phyloP scores from a whole-genome alignment of 2,888 invertebrate genomes.

The Crematogaster levior region DNA sequence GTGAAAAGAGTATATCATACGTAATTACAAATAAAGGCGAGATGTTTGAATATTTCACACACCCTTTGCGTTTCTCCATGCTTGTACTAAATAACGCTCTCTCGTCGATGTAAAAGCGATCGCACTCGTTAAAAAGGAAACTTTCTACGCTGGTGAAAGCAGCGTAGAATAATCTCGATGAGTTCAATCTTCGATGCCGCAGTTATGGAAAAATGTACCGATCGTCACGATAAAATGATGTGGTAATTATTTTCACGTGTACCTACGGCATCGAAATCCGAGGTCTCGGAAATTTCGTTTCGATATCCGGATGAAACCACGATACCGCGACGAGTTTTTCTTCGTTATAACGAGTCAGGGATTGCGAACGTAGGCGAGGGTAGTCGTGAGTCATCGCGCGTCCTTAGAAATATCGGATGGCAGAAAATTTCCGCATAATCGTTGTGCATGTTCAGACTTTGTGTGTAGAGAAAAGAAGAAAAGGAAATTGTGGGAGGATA shows the following conservation, averaged over 20 bases:
- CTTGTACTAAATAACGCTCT: constrained; percentile 18
- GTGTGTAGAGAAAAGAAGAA: background rate
- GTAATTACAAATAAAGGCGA: constrained; percentile 12
- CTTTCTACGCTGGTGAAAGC: constrained; percentile 63
- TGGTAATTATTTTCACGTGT: background rate
- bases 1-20: background rate
- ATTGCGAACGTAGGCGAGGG: constrained; percentile 5
- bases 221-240: background rate
- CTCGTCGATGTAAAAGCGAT: constrained; percentile 44
- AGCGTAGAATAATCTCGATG: constrained; percentile 31
- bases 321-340: background rate
- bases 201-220: constrained; percentile 8
- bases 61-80: constrained; percentile 1
- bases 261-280: background rate
- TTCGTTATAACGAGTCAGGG: background rate
- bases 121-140: constrained; percentile 53
- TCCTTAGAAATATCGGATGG: background rate
- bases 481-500: background rate
- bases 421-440: background rate
- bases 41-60: constrained; percentile 6
- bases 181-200: constrained; percentile 3
- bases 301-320: background rate
- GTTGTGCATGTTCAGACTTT: background rate
- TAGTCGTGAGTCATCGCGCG: constrained; percentile 9
- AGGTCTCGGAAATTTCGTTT: background rate